These are phyloP conservation scores for Parasteatoda tepidariorum DNA, from an alignment of 1,140 invertebrate species.

Conservation along the genomic window DNA sequence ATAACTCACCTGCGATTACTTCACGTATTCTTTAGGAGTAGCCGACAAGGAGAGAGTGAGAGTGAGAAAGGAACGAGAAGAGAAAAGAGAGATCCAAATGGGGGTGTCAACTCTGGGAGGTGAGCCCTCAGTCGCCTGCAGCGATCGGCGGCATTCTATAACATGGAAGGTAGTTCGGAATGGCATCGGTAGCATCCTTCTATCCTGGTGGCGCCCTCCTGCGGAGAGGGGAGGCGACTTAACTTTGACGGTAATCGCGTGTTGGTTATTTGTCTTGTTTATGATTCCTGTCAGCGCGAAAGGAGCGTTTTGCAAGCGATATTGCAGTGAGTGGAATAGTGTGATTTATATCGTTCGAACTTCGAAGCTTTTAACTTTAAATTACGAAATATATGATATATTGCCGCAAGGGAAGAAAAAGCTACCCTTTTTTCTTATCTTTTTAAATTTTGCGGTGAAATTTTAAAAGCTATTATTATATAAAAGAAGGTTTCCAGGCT, in stretches of 20 bases:
- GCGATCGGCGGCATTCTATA: slow-evolving; percentile 47
- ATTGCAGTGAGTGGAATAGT: neutral
- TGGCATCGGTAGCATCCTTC: slow-evolving; percentile 34
- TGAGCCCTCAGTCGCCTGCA: slow-evolving; percentile 17
- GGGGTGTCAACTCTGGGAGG: slow-evolving; percentile 14
- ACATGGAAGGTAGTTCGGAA: slow-evolving; percentile 6
- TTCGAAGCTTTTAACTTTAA: neutral
- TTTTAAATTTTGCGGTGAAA: no score
- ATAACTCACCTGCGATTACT: slow-evolving; percentile 20
- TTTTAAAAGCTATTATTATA: no score
- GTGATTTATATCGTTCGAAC: neutral
- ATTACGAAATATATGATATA: neutral
- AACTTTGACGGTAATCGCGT: neutral
- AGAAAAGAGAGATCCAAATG: neutral
- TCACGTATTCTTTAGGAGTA: neutral
- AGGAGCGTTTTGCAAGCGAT: neutral
- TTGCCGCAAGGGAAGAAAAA: neutral
- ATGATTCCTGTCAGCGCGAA: neutral
- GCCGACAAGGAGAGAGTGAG: neutral
- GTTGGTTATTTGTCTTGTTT: neutral
- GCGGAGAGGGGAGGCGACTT: slow-evolving; percentile 11
- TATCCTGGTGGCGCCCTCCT: slow-evolving; percentile 23
- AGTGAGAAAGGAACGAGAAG: neutral
- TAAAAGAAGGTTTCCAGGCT: no score
- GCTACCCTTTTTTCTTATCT: no score